Evolutionary conservation across 2,888 invertebrate species (phyloP).

Genomic region (Latheticus oryzae): DNA sequence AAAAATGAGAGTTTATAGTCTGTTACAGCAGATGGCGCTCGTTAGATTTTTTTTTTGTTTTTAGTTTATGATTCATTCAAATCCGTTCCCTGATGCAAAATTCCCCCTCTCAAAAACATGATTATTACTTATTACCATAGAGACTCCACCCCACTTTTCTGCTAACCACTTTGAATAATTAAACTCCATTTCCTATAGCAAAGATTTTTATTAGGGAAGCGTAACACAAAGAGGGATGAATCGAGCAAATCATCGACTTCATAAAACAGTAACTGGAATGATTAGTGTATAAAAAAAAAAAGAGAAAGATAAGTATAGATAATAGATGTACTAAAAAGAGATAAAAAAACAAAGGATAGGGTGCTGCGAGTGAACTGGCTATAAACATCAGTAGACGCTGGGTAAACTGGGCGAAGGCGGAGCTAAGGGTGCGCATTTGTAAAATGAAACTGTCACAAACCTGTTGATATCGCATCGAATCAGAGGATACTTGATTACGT

Average conservation of each 20-base stretch:
- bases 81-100: no score
- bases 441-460: conserved; percentile 49
- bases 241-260: conserved; percentile 37
- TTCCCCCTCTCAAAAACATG: no score
- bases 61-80: no score
- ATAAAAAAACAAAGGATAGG: conserved; percentile 51
- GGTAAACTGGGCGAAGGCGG: conserved; percentile 51
- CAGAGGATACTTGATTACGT: conserved; percentile 39
- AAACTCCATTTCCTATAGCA: conserved; percentile 32
- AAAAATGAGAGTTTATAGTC: no score
- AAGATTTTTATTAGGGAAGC: conserved; percentile 32
- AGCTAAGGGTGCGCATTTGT: conserved; percentile 55
- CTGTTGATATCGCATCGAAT: conserved; percentile 44
- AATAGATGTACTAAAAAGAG: conserved; percentile 40
- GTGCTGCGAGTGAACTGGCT: conserved; percentile 48
- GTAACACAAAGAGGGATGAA: conserved; percentile 30
- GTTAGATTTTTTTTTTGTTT: no score
- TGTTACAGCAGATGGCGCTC: no score
- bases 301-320: conserved; percentile 19
- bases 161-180: conserved; percentile 33
- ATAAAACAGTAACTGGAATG: conserved; percentile 34
- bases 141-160: conserved; percentile 9
- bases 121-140: no score
- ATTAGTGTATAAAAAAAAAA: no score
- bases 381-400: conserved; percentile 51